Base-by-base conservation (phyloP, 2,888 invertebrate genomes). In the Parascotia fuliginaria region DNA sequence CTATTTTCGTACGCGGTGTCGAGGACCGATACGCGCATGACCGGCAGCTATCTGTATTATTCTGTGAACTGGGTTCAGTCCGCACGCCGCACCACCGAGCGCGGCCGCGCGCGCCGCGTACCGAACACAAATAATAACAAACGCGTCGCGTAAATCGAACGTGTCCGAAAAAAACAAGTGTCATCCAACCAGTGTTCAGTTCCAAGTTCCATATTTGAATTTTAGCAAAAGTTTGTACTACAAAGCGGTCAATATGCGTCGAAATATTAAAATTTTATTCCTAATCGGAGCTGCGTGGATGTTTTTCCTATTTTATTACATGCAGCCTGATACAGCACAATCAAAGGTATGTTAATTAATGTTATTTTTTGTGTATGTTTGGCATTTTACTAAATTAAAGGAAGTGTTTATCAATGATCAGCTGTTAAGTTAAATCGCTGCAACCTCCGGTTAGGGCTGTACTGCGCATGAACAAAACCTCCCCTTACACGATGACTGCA, bases 91-190 rank as follows among this genome's bases (percentile, higher is more conserved):
- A 79, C 80, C 79, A 72, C 65, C 58, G 55, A 82, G 91, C 87
- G 91, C 90, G 91, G 89, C 87, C 85, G 90, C 87, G 89, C 88
- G 89, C 89, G 89, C 88, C 85, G 86, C 84, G 62, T 44, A 41
- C 5, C 62, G 40, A 40, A 48, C 52, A 55, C 58, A 71, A 74
- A 70, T 70, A 72, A 76, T 68, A 58, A 73, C 71, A 73, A 77
- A 74, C 77, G 74, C 69, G 72, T 62, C 65, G 59, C 60, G 69
- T 55, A 54, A 62, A 59, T 51, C 60, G 60, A 65, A 64, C 60
- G 61, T 58, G 59, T 34, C 47, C 47, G 52, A 48, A 45, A n/a
- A n/a, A 65, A 38, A 14, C 16, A 3, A 57, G 60, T 55, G 75
- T 67, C 63, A 60, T 55, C 54, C 41, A 55, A 65, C 43, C 56